These are phyloP conservation scores for Ectobius pallidus DNA, from an alignment of 2,888 invertebrate species.

Conservation along the genomic window DNA sequence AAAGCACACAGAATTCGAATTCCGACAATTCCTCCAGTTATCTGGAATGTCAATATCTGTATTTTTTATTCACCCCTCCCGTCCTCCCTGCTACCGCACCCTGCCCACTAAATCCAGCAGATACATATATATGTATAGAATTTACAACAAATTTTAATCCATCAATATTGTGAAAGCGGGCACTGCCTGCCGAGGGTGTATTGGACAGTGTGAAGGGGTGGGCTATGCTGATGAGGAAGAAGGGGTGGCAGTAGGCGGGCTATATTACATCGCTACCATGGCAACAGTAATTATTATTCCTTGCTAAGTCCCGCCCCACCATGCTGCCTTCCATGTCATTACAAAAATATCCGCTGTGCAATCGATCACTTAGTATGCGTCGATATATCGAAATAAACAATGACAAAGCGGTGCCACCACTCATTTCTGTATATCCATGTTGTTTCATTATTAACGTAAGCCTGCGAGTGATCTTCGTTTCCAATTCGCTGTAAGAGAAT, in stretches of 20 bases:
- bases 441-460: too few species aligned
- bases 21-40: conserved; percentile 25
- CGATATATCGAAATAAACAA: conserved; percentile 20
- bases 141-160: conserved; percentile 30
- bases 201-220: background rate
- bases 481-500: too few species aligned
- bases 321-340: conserved; percentile 1
- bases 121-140: conserved; percentile 25
- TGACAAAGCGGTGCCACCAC: background rate
- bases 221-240: too few species aligned
- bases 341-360: conserved; percentile 10
- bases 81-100: conserved; percentile 2
- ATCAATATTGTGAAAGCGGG: conserved; percentile 24
- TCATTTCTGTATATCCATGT: too few species aligned
- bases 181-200: conserved; percentile 16
- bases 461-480: too few species aligned
- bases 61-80: background rate
- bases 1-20: conserved; percentile 6
- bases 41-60: conserved; percentile 26
- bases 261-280: conserved; percentile 11
- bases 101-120: conserved; percentile 27
- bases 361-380: conserved; percentile 23
- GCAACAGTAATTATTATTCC: conserved; percentile 26
- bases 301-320: conserved; percentile 11
- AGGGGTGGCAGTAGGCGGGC: background rate